Conservation (phyloP, 2,113 vertebrate genomes). For the Columba janthina region DNA sequence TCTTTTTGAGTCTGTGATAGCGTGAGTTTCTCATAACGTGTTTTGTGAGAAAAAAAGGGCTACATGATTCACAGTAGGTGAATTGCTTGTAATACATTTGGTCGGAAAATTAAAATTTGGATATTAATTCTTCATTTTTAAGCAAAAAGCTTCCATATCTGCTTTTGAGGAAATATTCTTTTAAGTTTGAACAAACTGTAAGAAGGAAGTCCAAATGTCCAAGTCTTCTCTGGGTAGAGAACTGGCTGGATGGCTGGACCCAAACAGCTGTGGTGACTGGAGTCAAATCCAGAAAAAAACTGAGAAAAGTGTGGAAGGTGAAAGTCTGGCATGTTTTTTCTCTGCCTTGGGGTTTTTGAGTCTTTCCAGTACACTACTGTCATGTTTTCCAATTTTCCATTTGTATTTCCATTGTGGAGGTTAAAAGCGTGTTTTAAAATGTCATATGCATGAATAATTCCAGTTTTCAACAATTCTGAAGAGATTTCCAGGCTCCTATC, state of each 20-base stretch:
- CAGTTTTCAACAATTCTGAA: background rate
- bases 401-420: background rate
- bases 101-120: background rate
- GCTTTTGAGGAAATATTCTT: background rate
- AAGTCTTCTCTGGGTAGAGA: no score
- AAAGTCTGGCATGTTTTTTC: background rate
- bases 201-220: background rate
- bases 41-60: background rate
- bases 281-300: background rate
- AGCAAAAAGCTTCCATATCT: background rate
- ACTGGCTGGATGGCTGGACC: no score
- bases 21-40: background rate
- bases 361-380: background rate
- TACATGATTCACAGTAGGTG: background rate
- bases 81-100: background rate
- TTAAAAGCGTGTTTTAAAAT: slow-evolving; percentile 4
- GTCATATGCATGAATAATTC: background rate
- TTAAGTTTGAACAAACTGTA: background rate
- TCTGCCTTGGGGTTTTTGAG: background rate
- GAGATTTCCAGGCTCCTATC: background rate
- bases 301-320: background rate
- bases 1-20: background rate
- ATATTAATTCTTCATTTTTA: background rate
- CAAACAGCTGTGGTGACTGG: no score
- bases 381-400: background rate